A percentile compares a stretch with the other conserved stretches of the same genome.
These are phyloP conservation scores for Dermochelys coriacea DNA, from an alignment of 2,797 vertebrate genomes.

Conservation along the genomic window DNA sequence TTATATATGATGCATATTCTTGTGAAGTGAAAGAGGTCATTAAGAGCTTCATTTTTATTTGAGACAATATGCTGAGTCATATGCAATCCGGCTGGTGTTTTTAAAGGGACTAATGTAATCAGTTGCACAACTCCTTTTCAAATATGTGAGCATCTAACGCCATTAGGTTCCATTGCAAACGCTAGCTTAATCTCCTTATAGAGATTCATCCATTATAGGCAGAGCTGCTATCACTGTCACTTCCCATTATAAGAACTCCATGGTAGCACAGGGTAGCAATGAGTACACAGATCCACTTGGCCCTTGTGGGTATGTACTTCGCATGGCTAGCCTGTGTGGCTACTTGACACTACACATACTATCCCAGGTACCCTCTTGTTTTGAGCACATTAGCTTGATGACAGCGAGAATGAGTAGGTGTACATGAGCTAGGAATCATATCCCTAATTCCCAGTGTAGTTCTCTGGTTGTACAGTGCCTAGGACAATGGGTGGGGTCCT, in stretches of 20 bases:
- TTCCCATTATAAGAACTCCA: accelerated
- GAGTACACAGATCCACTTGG: not conserved
- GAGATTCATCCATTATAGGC: accelerated
- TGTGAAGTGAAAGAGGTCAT: slow-evolving; percentile 39
- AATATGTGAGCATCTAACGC: not conserved
- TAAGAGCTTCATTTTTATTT: not conserved
- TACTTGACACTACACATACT: no score
- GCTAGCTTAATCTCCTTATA: not conserved
- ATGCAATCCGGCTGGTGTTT: not conserved
- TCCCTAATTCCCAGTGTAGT: not conserved
- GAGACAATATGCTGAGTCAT: not conserved
- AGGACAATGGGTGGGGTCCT: not conserved
- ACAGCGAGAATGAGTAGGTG: not conserved
- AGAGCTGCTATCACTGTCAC: not conserved
- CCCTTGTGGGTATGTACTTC: not conserved
- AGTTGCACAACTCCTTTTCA: not conserved
- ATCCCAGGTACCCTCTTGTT: not conserved
- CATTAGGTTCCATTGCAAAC: not conserved
- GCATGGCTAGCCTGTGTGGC: not conserved
- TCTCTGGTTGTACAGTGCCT: not conserved
- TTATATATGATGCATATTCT: not conserved
- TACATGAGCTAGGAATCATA: not conserved
- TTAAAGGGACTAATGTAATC: not conserved
- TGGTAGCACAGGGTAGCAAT: not conserved
- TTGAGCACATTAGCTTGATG: not conserved